Conservation (phyloP, 2,888 invertebrate genomes). For the Gandaritis pyraliata region DNA sequence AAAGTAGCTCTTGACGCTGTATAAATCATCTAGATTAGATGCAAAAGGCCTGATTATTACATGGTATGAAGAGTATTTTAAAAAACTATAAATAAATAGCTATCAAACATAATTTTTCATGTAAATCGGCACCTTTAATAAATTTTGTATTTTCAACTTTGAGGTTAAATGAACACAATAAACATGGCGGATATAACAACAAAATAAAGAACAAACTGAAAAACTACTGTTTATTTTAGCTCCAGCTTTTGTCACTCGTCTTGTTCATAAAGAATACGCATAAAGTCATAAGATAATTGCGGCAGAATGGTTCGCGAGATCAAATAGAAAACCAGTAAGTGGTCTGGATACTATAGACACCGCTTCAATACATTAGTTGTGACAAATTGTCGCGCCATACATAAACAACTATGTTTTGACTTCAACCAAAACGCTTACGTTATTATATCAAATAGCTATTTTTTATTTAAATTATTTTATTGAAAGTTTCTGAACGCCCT, state of each 20-base stretch:
- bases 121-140: too few relatives aligned
- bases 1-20: too few relatives aligned
- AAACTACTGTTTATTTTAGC: constrained; percentile 13
- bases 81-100: too few relatives aligned
- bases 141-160: too few relatives aligned
- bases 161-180: neutral
- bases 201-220: constrained; percentile 2
- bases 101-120: too few relatives aligned
- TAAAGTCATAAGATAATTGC: constrained; percentile 42
- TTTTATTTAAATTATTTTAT: constrained; percentile 52
- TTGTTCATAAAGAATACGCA: constrained; percentile 37
- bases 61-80: too few relatives aligned
- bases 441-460: constrained; percentile 45
- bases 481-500: constrained; percentile 45
- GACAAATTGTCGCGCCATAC: constrained; percentile 56
- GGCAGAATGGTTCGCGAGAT: constrained; percentile 43
- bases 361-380: constrained; percentile 46
- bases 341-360: constrained; percentile 46
- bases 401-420: constrained; percentile 56
- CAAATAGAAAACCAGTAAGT: constrained; percentile 48
- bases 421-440: constrained; percentile 48
- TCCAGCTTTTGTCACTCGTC: constrained; percentile 26
- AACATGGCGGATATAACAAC: neutral
- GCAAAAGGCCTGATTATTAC: too few relatives aligned
- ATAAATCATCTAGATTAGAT: too few relatives aligned